Conservation (phyloP, 2,113 vertebrate genomes). For the Semicossyphus pulcher region DNA sequence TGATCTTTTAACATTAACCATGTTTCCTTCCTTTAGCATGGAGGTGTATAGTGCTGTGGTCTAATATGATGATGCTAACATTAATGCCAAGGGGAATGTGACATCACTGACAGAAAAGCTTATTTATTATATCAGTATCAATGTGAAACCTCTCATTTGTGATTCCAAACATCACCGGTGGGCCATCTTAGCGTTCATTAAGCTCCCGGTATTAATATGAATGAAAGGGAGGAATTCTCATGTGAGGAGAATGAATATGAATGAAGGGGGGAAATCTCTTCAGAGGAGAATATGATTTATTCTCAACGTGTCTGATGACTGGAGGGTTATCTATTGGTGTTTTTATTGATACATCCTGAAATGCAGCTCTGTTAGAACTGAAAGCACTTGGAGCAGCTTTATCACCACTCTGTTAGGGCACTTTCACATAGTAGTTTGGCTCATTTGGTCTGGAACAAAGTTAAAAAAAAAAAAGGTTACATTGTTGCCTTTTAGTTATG, state of each 20-base stretch:
- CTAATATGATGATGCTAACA: neutral
- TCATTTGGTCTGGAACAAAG: no score
- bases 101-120: no score
- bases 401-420: neutral
- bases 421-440: no score
- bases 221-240: neutral
- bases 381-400: neutral
- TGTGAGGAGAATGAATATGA: neutral
- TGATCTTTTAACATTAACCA: no score
- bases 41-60: no score
- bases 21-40: no score
- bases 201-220: slow-evolving; percentile 1
- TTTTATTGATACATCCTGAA: neutral
- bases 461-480: no score
- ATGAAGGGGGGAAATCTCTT: no score
- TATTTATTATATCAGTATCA: neutral
- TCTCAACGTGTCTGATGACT: no score
- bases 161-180: neutral
- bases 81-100: neutral
- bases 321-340: neutral
- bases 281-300: no score
- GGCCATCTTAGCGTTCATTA: neutral
- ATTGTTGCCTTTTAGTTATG: no score
- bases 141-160: neutral
- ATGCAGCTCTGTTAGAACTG: neutral